Conservation (phyloP, 2,797 vertebrate genomes). For the Nannoperca australis region DNA sequence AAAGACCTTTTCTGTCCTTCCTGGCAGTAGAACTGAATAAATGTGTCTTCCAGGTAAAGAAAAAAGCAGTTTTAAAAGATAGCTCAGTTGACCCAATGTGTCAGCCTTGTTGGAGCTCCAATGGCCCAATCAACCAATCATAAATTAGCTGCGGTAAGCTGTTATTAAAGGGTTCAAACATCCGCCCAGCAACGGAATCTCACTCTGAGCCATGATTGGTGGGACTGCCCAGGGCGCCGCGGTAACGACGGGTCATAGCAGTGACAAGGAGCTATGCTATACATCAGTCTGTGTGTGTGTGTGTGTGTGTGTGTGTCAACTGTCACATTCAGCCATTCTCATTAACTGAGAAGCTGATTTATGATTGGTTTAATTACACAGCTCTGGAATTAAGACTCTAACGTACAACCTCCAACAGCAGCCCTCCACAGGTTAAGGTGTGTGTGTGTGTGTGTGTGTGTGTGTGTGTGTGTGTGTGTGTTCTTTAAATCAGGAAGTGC, state of each 20-base stretch:
- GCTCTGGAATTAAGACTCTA: conserved; percentile 59
- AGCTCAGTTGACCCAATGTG: conserved; percentile 60
- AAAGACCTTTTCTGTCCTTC: conserved; percentile 27
- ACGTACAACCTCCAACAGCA: conserved; percentile 32
- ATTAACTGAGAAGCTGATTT: conserved; percentile 82
- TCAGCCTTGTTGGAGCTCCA: conserved; percentile 45
- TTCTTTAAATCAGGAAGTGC: conserved; percentile 60
- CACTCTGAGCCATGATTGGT: conserved; percentile 66
- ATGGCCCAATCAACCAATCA: conserved; percentile 76
- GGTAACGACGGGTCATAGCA: conserved; percentile 75
- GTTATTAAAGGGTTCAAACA: conserved; percentile 77
- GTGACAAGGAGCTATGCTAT: conserved; percentile 71
- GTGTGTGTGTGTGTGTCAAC: conserved; percentile 37
- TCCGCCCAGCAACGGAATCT: conserved; percentile 71
- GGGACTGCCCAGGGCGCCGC: conserved; percentile 68
- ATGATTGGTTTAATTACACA: conserved; percentile 78
- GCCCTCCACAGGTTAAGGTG: conserved; percentile 39
- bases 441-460: conserved; percentile 22
- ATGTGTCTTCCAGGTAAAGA: conserved; percentile 52
- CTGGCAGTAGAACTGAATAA: conserved; percentile 20
- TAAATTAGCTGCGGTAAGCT: conserved; percentile 74
- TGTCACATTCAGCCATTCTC: conserved; percentile 76
- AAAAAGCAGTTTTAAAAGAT: conserved; percentile 70
- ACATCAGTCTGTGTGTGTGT: conserved; percentile 24
- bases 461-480: conserved; percentile 23